Evolutionary conservation across 2,888 invertebrate genomes (phyloP), one percentile per base, ranked within the genome.

Genomic region (Lithodes maja): DNA sequence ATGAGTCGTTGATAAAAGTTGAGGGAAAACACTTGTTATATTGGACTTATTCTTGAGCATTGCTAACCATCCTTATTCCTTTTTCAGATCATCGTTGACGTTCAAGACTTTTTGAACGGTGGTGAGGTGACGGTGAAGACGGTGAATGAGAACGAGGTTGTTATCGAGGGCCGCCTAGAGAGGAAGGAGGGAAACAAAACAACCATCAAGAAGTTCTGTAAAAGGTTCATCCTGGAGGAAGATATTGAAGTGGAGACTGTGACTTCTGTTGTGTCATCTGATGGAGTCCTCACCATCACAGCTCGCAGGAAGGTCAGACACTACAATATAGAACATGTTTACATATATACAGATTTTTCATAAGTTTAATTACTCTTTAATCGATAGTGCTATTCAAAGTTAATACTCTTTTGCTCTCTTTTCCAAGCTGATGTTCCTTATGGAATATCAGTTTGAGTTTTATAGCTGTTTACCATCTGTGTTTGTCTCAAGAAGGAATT

Each of bases 11-110:
- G 33, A 33, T 33, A 33, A 33, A 33, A 33, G 33, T 33, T 33
- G 33, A 33, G 33, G 33, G 33, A 33, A 33, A 33, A 33, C 33
- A 33, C 33, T 33, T 33, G 33, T 33, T 33, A 33, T 33, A 33
- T 12, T 7, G 61, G 61, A 12, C 12, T 7, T 61, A 12, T 61
- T 61, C 61, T 61, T 61, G 33, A 33, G 0, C 61, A 61, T 12
- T 61, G 61, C 7, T 61, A 12, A 61, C 61, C 12, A 12, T 61
- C 12, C 7, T 61, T 61, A 61, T 7, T 12, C 5, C 5, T 61
- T 5, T 61, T 61, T 61, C 82, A 89, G 89, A 89, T 89, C 12
- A 77, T 89, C 1, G 82, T 89, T 33, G 89, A 89, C 50, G 89
- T 89, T 1, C 77, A 85, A 68, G 89, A 89, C 55, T 89, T 89